These are phyloP conservation scores for Phrynocephalus vlangalii DNA, from an alignment of 2,797 vertebrate genomes.

Conservation along the genomic window DNA sequence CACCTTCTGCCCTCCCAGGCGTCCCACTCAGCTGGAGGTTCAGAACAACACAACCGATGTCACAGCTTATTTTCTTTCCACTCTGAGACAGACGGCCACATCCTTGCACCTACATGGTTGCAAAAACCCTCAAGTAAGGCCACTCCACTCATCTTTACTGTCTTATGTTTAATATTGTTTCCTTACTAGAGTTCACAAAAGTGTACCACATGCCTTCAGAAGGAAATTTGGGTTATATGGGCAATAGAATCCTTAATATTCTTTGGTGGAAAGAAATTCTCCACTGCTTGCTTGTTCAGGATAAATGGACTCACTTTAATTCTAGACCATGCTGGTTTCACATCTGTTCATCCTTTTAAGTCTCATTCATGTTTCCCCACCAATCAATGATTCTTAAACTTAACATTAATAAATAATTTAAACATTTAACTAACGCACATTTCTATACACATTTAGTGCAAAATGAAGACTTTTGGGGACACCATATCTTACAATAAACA, in stretches of 20 bases:
- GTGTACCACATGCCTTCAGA: background rate
- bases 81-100: conserved; percentile 57
- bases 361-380: background rate
- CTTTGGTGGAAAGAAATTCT: background rate
- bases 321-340: background rate
- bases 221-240: background rate
- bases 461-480: background rate
- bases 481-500: background rate
- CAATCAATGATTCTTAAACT: no score
- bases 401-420: no score
- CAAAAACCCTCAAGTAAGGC: conserved; percentile 46
- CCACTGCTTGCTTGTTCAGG: background rate
- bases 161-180: conserved; percentile 37
- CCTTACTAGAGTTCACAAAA: background rate
- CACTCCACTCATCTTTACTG: conserved; percentile 10
- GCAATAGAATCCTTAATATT: background rate
- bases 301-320: no score
- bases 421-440: background rate
- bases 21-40: conserved; percentile 22
- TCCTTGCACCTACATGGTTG: conserved; percentile 48
- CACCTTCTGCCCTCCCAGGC: conserved; percentile 7
- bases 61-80: conserved; percentile 41
- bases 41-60: conserved; percentile 1
- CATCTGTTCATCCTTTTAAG: background rate
- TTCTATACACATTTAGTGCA: background rate